phyloP scores from a whole-genome alignment of 92 coral and sea anemone species.

The Parazoanthus darwini region DNA sequence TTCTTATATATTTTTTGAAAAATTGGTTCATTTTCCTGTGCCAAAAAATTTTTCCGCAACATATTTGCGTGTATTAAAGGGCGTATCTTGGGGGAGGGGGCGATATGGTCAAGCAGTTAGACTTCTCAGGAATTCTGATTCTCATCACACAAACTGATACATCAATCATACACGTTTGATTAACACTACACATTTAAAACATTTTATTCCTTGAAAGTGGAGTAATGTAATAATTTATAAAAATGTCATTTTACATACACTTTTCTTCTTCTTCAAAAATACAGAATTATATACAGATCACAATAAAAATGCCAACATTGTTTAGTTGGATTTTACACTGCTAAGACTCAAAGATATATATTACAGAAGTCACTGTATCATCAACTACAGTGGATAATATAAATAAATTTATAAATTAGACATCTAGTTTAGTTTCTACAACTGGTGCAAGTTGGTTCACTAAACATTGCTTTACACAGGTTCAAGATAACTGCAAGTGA shows the following conservation, averaged over 20 bases:
- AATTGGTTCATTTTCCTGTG: no score
- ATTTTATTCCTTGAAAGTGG: slow-evolving; percentile 80
- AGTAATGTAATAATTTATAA: slow-evolving; percentile 87
- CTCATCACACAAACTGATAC: background rate
- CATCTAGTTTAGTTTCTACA: slow-evolving; percentile 35
- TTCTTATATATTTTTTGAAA: no score
- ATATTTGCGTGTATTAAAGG: no score
- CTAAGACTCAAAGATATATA: slow-evolving; percentile 47
- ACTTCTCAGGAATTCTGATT: background rate
- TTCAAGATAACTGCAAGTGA: background rate
- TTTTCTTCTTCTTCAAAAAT: slow-evolving; percentile 80
- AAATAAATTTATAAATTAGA: slow-evolving; percentile 43
- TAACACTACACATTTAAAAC: slow-evolving; percentile 43
- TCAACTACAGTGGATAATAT: slow-evolving; percentile 37
- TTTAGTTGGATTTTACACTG: slow-evolving; percentile 22
- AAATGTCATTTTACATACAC: slow-evolving; percentile 88
- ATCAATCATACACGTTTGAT: slow-evolving; percentile 1
- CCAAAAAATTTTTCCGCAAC: no score
- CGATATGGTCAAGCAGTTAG: no score
- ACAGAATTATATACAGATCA: slow-evolving; percentile 95
- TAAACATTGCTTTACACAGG: slow-evolving; percentile 13
- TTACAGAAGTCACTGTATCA: slow-evolving; percentile 32
- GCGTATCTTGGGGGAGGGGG: no score
- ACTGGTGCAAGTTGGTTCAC: slow-evolving; percentile 11
- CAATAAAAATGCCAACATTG: slow-evolving; percentile 88